Base-by-base conservation (phyloP, 2,113 vertebrate genomes). In the Salminus brasiliensis region DNA sequence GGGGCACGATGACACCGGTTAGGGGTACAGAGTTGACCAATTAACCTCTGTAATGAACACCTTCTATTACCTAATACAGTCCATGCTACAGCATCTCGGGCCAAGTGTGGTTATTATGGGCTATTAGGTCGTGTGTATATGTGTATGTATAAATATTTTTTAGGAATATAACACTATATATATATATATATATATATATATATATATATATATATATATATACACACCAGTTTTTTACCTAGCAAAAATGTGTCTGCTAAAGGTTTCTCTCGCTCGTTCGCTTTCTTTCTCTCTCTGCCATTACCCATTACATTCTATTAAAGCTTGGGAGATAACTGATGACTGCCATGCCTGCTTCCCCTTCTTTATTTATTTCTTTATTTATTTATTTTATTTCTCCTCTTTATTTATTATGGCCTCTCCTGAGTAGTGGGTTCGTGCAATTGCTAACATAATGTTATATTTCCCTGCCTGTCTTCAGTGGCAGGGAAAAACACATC, bases 271-370 rank as follows among this genome's bases (percentile, higher is more conserved):
- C 72, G 72, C 74, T 21, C 67, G 72, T 67, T 49, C 52, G 6
- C 0, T 27, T 29, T 62, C 67, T 67, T 0, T 16, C 36, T 30
- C 78, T 71, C 72, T 65, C 82, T 5, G 25, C 81, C 55, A 70
- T n/a, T n/a, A n/a, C n/a, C n/a, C n/a, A n/a, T 84, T 81, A 81
- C 84, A 81, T 88, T 89, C 85, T 89, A 90, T 90, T 91, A 91
- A 89, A 88, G 85, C 86, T 89, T 90, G 83, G 84, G 71, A 87
- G 85, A 90, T 90, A 91, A 90, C 82, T 77, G 87, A 91, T 89
- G 88, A 84, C 86, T 87, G 82, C 82, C 84, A 79, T 67, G 70
- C 70, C 66, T 25, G 62, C 81, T 36, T 69, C 77, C 52, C 59
- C 73, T 39, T 13, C 30, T 65, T 79, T 69, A 65, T 45, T 59